Base-by-base conservation (phyloP, 2,113 vertebrate genomes). In the Bos javanicus region DNA sequence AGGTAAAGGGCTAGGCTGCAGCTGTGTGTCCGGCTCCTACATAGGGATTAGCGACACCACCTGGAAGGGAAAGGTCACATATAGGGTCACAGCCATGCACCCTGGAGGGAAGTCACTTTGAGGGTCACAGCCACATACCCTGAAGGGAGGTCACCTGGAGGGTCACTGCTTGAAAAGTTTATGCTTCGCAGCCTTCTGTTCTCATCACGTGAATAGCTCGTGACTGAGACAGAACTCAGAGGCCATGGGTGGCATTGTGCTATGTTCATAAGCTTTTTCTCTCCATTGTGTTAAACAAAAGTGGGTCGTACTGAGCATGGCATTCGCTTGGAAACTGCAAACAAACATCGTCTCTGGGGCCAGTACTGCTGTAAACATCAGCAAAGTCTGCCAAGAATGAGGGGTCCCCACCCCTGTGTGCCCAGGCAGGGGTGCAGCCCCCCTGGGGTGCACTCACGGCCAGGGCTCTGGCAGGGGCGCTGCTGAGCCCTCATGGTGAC, bases 1-100 rank as follows among this genome's bases (percentile, higher is more conserved):
- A 99, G 99, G 99, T 99, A 98, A 98, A 17, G 21, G 43, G 23
- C 36, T 19, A 33, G 54, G 89, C 7, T 25, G 60, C 3, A 0
- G 33, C 6, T 13, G 46, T 17, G 2, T 3, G 5, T 57, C 54
- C 1, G 1, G 54, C 30, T 15, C 48, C 56, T 33, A 15, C 23
- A 26, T 15, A 33, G 21, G 48, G 64, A 56, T 21, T 10, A 33
- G 6, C 9, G 7, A 30, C 16, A 11, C 1, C 46, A 13, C 33
- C 80, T 0, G 2, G 11, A 54, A 71, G 50, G 43, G 43, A 46
- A 78, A 78, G 43, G 67, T 46, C 43, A 46, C 7, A 78, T 46
- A 46, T 7, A 78, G 43, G 39, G 43, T 78, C 74, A 78, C 36
- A 74, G 21, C 19, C 67, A 25, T 39, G 13, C 36, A 39, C 67